Evolutionary conservation across 2,888 invertebrate genomes (phyloP).

Genomic region (Athripsodes cinereus): DNA sequence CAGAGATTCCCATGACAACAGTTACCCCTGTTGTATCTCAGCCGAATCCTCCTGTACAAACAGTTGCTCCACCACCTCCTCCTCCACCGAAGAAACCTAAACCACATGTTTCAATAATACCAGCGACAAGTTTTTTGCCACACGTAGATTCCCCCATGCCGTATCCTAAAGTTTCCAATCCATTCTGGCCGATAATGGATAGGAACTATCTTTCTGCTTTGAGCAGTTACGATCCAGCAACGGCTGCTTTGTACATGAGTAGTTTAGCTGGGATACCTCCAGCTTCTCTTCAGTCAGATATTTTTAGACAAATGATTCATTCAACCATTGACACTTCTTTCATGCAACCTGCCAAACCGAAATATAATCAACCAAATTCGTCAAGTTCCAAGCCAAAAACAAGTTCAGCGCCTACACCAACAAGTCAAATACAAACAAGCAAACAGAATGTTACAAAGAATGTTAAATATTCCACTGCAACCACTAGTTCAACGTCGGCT

Average conservation of each 20-base stretch:
- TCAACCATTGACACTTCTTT: conserved; percentile 24
- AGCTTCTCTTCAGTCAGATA: conserved; percentile 16
- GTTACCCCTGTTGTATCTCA: conserved; percentile 20
- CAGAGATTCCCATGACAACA: conserved; percentile 27
- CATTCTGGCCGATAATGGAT: conserved; percentile 19
- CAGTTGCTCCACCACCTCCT: background rate
- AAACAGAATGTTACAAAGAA: background rate
- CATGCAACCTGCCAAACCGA: conserved; percentile 21
- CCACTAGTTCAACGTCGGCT: no score
- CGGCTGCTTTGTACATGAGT: conserved; percentile 21
- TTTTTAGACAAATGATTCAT: conserved; percentile 24
- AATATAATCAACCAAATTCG: conserved; percentile 15
- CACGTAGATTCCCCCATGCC: conserved; percentile 18
- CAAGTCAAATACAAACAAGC: background rate
- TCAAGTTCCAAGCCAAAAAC: conserved; percentile 16
- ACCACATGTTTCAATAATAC: conserved; percentile 44
- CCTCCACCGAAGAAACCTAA: conserved; percentile 28
- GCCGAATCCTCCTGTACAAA: background rate
- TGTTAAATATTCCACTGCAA: no score
- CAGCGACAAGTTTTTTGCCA: conserved; percentile 29
- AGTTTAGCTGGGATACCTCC: conserved; percentile 6
- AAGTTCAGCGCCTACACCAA: background rate
- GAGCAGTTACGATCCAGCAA: conserved; percentile 15
- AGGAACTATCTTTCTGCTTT: conserved; percentile 21
- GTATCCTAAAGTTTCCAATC: conserved; percentile 9